Evolutionary conservation across 2,888 invertebrate species (phyloP).

Genomic region (Hymenopus coronatus): DNA sequence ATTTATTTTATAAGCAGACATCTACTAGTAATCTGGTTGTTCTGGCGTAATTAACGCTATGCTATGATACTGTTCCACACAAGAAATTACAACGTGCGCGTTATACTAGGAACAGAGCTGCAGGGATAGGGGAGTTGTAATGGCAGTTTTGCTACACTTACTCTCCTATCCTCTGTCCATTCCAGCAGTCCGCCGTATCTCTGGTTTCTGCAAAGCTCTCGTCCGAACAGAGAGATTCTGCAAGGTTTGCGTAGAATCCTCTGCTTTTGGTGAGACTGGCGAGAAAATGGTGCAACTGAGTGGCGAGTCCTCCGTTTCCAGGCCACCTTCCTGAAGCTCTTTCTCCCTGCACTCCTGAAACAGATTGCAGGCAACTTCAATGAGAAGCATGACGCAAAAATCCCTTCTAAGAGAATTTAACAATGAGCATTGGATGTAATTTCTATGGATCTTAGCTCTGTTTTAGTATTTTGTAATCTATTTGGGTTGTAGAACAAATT

Average conservation of each 20-base stretch:
- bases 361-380: neutral
- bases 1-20: no score
- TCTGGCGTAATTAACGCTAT: no score
- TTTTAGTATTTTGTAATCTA: no score
- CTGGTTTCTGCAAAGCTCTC: constrained; percentile 63
- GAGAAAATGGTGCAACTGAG: constrained; percentile 45
- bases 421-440: no score
- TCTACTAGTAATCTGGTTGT: no score
- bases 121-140: neutral
- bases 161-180: constrained; percentile 74
- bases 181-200: constrained; percentile 75
- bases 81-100: no score
- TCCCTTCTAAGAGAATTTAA: no score
- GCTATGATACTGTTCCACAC: no score
- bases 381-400: no score
- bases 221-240: constrained; percentile 76
- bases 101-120: neutral
- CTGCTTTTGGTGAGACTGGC: constrained; percentile 57
- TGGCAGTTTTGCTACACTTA: constrained; percentile 48
- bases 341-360: constrained; percentile 37
- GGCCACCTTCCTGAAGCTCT: constrained; percentile 20
- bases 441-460: no score
- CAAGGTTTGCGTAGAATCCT: constrained; percentile 79
- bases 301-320: constrained; percentile 23
- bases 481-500: no score